Conservation (phyloP, 2,113 vertebrate species). For the Equus quagga region DNA sequence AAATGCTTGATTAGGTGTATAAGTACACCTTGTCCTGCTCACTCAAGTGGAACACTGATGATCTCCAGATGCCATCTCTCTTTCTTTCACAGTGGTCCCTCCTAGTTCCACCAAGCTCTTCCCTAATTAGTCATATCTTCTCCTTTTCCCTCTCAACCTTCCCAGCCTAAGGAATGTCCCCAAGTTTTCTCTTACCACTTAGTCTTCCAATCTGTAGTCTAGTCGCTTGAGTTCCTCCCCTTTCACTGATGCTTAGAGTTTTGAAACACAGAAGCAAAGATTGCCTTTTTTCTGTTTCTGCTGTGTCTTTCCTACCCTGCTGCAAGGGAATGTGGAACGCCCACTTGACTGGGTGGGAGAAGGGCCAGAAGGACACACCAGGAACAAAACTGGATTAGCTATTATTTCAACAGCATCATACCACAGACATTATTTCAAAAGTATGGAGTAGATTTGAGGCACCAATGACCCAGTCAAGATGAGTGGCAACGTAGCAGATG, state of each 20-base stretch:
- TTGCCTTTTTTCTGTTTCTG: not conserved
- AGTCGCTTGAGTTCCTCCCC: not conserved
- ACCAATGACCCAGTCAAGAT: not conserved
- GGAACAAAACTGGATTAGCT: not conserved
- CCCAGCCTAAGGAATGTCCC: not conserved
- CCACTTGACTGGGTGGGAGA: not conserved
- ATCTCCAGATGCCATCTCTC: not conserved
- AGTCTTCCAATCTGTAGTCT: not conserved
- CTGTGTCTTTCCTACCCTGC: not conserved
- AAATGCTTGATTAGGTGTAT: conserved; percentile 42
- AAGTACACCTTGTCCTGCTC: conserved; percentile 51
- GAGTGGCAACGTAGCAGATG: not conserved
- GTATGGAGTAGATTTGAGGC: not conserved
- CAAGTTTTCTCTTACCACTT: not conserved
- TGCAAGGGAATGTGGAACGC: not conserved
- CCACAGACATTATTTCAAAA: not conserved
- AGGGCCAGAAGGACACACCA: not conserved
- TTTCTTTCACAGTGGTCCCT: not conserved
- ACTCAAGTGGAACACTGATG: not conserved
- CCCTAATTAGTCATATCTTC: not conserved
- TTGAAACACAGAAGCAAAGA: not conserved
- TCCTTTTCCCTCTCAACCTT: not conserved
- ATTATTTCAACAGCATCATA: not conserved
- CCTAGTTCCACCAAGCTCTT: not conserved
- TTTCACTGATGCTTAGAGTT: not conserved